These are phyloP conservation scores for Pristionchus mayeri DNA, from an alignment of 2,888 invertebrate species.

Conservation along the genomic window DNA sequence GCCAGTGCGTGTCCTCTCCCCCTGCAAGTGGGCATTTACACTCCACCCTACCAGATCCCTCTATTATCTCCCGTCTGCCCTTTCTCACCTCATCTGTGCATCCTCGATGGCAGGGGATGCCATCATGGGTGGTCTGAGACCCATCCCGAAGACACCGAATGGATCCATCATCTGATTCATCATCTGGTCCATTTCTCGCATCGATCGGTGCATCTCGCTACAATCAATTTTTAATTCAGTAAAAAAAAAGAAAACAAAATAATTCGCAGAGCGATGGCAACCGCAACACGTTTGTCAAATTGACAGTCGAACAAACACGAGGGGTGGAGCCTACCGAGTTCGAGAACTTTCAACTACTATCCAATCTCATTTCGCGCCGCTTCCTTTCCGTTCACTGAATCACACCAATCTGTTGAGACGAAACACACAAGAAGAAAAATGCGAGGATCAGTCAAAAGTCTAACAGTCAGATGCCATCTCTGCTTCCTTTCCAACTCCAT, in stretches of 20 bases:
- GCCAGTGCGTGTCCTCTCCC: background rate
- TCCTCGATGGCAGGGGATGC: background rate
- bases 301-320: background rate
- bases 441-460: constrained; percentile 35
- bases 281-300: constrained; percentile 7
- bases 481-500: background rate
- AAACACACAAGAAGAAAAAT: constrained; percentile 4
- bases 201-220: constrained; percentile 48
- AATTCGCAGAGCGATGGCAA: constrained; percentile 14
- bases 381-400: constrained; percentile 19
- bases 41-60: too few relatives aligned
- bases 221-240: background rate
- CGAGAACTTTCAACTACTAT: background rate
- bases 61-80: too few relatives aligned
- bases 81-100: background rate
- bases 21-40: too few relatives aligned
- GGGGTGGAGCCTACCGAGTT: constrained; percentile 29
- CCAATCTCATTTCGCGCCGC: background rate
- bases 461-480: background rate
- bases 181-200: constrained; percentile 69
- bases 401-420: background rate
- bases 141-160: constrained; percentile 54
- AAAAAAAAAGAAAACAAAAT: background rate
- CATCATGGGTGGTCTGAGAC: constrained; percentile 15
- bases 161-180: constrained; percentile 67